Evolutionary conservation across 2,888 invertebrate genomes (phyloP).

Genomic region (Gymnoscelis rufifasciata): DNA sequence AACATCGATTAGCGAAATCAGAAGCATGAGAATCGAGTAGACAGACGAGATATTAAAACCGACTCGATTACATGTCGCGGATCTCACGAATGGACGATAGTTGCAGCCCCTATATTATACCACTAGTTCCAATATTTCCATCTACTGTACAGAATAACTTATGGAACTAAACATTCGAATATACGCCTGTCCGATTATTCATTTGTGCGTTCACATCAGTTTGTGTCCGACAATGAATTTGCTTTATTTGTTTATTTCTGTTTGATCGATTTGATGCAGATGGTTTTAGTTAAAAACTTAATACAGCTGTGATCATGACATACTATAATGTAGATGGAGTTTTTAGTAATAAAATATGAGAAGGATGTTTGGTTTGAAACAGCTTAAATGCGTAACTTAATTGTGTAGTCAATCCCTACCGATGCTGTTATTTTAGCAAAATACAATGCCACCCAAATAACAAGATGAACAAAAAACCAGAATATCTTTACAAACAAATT

Average conservation of each 20-base stretch:
- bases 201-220: slow-evolving; percentile 15
- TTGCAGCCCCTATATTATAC: neutral
- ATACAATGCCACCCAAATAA: neutral
- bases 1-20: neutral
- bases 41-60: slow-evolving; percentile 19
- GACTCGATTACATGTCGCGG: slow-evolving; percentile 31
- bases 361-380: too few relatives aligned
- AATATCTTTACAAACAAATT: slow-evolving; percentile 14
- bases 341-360: too few relatives aligned
- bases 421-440: too few relatives aligned
- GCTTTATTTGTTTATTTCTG: slow-evolving; percentile 1
- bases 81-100: slow-evolving; percentile 24
- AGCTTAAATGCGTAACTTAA: too few relatives aligned
- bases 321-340: too few relatives aligned
- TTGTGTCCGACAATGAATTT: slow-evolving; percentile 16
- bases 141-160: neutral
- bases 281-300: neutral
- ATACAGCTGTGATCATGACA: too few relatives aligned
- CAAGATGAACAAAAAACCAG: slow-evolving; percentile 2
- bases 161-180: slow-evolving; percentile 40
- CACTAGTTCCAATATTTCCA: too few relatives aligned
- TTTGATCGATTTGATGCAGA: neutral
- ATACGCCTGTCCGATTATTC: slow-evolving; percentile 39
- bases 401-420: too few relatives aligned
- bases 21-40: slow-evolving; percentile 11